Base-by-base conservation (phyloP, 2,113 vertebrate genomes). In the Acanthochromis polyacanthus region DNA sequence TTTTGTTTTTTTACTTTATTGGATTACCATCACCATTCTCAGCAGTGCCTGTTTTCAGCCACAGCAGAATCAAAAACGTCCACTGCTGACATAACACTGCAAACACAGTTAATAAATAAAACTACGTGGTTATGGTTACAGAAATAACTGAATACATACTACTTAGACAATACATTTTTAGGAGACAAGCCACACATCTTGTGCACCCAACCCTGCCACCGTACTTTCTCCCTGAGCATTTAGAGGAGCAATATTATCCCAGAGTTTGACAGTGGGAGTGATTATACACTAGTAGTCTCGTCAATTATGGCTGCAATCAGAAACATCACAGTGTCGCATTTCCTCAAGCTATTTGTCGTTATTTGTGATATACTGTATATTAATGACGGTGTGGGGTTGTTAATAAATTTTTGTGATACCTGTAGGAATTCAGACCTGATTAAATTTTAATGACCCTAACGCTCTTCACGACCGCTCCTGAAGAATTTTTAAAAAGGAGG, bases 401-500 rank as follows among this genome's bases (percentile, higher is more conserved):
- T 74, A 78, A 86, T 85, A 65, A 62, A 36, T 61, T 48, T 74
- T 83, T 69, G 80, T 0, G 3, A 59, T 46, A 76, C 75, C 62
- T 71, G 28, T 59, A 76, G 62, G 80, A 86, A 71, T 73, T 70
- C 52, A 77, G 38, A 78, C 25, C 71, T 75, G 61, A 86, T 92
- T 66, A 62, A 72, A 77, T 75, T 84, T 81, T 60, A 77, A 87
- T 69, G 46, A 52, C 28, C 43, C 60, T 62, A 78, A 76, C 58
- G 32, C 59, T 81, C 87, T 90, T 78, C 55, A 81, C 80, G 71
- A 88, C 71, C 51, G 32, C 67, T 75, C 30, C 57, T 68, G 61
- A 70, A 71, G 71, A 77, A 64, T 83, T 66, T 82, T 57, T 25
- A 79, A 76, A 82, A 86, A 57, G 71, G 14, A 70, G 30, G 80